Conservation (phyloP, 1,140 invertebrate species). For the Drosophila nikananu region DNA sequence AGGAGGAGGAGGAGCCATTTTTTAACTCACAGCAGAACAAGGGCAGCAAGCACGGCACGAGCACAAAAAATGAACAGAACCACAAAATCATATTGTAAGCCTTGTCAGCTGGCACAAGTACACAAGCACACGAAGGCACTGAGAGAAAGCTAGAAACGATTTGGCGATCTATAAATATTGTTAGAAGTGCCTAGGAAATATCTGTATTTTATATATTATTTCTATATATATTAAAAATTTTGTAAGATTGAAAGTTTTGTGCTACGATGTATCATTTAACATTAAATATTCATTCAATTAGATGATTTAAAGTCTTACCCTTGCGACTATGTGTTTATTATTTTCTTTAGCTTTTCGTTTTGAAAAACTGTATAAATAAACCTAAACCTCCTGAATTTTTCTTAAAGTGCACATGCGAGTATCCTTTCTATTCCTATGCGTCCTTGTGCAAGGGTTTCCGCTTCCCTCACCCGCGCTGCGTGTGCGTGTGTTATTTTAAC, state of each 20-base stretch:
- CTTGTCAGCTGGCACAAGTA: slow-evolving; percentile 58
- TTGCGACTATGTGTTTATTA: not conserved
- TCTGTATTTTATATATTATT: not conserved
- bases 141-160: not conserved
- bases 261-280: accelerated
- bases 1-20: slow-evolving; percentile 37
- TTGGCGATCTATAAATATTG: not conserved
- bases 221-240: not conserved
- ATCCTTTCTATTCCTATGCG: slow-evolving; percentile 56
- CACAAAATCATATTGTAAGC: slow-evolving; percentile 83
- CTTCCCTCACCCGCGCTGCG: slow-evolving; percentile 7
- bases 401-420: slow-evolving; percentile 12
- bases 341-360: no score
- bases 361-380: no score
- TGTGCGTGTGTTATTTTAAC: slow-evolving; percentile 82
- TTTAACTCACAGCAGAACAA: slow-evolving; percentile 36
- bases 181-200: not conserved
- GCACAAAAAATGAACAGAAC: slow-evolving; percentile 71
- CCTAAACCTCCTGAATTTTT: not conserved
- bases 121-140: slow-evolving; percentile 15
- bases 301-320: not conserved
- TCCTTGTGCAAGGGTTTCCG: slow-evolving; percentile 63
- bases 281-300: not conserved
- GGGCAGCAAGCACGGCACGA: slow-evolving; percentile 33
- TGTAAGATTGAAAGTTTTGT: not conserved